Base-by-base conservation (phyloP, 2,113 vertebrate genomes). In the Alexandromys fortis region DNA sequence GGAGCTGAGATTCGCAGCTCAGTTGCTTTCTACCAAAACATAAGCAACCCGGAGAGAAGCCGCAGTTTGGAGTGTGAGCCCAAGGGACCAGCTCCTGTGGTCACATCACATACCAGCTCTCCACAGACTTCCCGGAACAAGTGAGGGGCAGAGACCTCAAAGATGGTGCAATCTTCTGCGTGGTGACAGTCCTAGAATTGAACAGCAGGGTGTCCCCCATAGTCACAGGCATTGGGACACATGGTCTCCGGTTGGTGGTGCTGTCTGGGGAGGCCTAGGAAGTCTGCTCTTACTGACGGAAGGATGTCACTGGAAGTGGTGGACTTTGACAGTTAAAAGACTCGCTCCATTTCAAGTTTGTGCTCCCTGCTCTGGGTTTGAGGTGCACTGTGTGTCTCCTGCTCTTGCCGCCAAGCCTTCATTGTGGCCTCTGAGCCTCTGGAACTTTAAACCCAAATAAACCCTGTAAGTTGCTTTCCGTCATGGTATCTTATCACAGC, bases 21-120 rank as follows among this genome's bases (percentile, higher is more conserved):
- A 76, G 33, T 26, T 61, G 12, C 70, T 49, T 89, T 52, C 76
- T 67, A 35, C 30, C 65, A 49, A 67, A 42, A 47, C 8, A 65
- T 45, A 24, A 86, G 89, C 52, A 52, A 73, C 87, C 70, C 52
- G 3, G 30, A 52, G 30, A 92, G 67, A 96, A 88, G 86, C 85
- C 61, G 17, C 61, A 91, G 33, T 81, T 55, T 63, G 58, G 67
- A 93, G 55, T 45, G 38, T 92, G 12, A 35, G 17, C 79, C 68
- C 52, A 14, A 61, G 68, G 82, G 0, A 49, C 65, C 26, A 21
- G 42, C 47, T 81, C 38, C 68, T 45, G 65, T 63, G 45, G 45
- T 65, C 47, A 2, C 49, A 68, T 2, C 10, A 10, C 16, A 0
- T 19, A 49, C 3, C 2, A 3, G 38, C 16, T 3, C 28, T 33